A percentile compares a stretch with the other conserved stretches of the same genome.
phyloP scores from a whole-genome alignment of 2,797 vertebrate genomes.

The Hyperoplus lanceolatus region DNA sequence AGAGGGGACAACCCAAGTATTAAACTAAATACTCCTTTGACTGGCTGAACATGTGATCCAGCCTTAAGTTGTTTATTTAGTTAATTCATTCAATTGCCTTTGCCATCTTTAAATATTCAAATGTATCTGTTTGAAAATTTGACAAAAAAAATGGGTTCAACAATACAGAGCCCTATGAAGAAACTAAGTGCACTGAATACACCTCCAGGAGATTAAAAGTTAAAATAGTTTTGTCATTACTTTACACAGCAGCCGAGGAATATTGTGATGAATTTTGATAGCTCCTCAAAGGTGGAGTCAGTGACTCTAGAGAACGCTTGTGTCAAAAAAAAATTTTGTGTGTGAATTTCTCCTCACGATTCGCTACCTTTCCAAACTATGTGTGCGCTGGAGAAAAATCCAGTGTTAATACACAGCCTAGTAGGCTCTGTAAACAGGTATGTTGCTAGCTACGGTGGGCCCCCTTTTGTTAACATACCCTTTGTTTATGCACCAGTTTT shows the following conservation, averaged over 20 bases:
- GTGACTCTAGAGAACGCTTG: no score
- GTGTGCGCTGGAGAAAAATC: no score
- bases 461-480: no score
- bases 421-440: no score
- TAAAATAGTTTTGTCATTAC: neutral
- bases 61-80: neutral
- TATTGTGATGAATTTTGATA: neutral
- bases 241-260: neutral
- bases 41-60: neutral
- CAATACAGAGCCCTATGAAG: neutral
- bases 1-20: slow-evolving; percentile 10
- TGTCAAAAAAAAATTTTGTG: no score
- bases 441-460: no score
- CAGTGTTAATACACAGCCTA: no score
- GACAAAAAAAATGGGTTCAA: neutral
- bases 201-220: neutral
- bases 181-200: no score
- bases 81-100: neutral
- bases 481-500: no score
- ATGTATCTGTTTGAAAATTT: neutral
- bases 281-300: no score
- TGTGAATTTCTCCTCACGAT: no score
- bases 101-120: neutral
- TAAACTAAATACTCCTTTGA: slow-evolving; percentile 1
- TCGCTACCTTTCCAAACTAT: no score